A percentile compares a stretch with the other conserved stretches of the same genome.
Conservation (phyloP, 2,797 vertebrate species). For the Chaetodon trifasciatus region DNA sequence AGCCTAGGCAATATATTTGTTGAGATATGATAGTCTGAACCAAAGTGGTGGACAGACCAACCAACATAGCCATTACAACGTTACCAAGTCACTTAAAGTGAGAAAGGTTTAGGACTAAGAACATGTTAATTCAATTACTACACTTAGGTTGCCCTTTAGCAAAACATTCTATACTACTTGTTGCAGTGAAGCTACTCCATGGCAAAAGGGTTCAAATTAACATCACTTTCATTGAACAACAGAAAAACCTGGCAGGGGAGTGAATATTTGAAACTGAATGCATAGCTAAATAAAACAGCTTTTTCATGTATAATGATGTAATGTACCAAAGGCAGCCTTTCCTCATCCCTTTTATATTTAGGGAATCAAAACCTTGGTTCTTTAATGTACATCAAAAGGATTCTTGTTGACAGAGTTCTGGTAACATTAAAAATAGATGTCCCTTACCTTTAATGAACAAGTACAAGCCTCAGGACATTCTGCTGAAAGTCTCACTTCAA, state of each 20-base stretch:
- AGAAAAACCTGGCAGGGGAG: neutral
- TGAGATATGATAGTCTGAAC: neutral
- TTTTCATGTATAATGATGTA: constrained; percentile 40
- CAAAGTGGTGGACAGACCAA: neutral
- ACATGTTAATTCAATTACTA: neutral
- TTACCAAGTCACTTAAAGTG: too few relatives aligned
- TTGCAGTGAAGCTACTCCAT: neutral
- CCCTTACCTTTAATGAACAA: constrained; percentile 76
- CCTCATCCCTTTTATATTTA: constrained; percentile 40
- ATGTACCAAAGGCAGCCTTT: constrained; percentile 45
- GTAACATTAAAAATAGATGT: constrained; percentile 78
- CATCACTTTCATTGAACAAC: constrained; percentile 12
- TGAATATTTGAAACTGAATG: constrained; percentile 9
- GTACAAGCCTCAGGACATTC: constrained; percentile 61
- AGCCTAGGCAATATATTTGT: neutral
- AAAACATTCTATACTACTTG: neutral
- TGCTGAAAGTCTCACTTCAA: constrained; percentile 74
- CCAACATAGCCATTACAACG: neutral
- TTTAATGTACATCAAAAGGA: constrained; percentile 70
- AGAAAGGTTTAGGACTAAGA: neutral
- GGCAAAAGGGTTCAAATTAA: neutral
- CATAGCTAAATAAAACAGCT: constrained; percentile 6
- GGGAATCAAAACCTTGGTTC: constrained; percentile 41
- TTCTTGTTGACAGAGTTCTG: constrained; percentile 66
- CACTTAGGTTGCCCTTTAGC: neutral